Conservation (phyloP, 2,888 invertebrate genomes). For the Netelia melanura region DNA sequence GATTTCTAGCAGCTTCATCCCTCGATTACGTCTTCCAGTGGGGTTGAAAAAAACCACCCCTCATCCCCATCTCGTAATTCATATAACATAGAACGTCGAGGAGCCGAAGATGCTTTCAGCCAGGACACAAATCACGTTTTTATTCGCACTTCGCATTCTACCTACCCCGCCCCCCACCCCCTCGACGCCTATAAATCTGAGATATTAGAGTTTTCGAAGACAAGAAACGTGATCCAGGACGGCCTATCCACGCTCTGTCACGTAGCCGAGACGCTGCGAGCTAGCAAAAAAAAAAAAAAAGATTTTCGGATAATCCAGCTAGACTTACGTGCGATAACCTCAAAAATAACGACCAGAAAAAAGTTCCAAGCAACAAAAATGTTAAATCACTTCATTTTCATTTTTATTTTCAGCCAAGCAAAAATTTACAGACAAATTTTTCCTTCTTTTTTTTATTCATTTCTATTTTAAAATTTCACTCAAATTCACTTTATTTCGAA, state of each 20-base stretch:
- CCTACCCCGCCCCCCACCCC: conserved; percentile 7
- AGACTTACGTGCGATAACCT: background rate
- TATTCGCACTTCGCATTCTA: conserved; percentile 26
- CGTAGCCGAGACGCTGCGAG: background rate
- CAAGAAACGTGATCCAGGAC: conserved; percentile 12
- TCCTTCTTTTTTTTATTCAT: too few relatives aligned
- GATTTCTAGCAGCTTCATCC: background rate
- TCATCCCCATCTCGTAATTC: background rate
- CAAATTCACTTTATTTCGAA: too few relatives aligned
- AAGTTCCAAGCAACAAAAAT: background rate
- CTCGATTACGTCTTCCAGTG: background rate
- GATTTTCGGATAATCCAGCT: background rate
- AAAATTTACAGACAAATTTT: too few relatives aligned
- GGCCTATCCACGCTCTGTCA: conserved; percentile 2
- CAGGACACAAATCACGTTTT: conserved; percentile 67
- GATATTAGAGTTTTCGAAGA: conserved; percentile 46
- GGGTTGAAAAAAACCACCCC: conserved; percentile 9
- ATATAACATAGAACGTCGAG: conserved; percentile 10
- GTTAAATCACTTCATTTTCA: background rate
- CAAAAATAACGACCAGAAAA: background rate
- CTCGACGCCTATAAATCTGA: conserved; percentile 27
- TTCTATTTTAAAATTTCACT: too few relatives aligned
- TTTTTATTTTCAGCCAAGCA: too few relatives aligned
- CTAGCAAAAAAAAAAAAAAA: conserved; percentile 8
- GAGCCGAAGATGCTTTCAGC: conserved; percentile 58